phyloP scores from a whole-genome alignment of 2,888 invertebrate species.

The Theretra japonica region DNA sequence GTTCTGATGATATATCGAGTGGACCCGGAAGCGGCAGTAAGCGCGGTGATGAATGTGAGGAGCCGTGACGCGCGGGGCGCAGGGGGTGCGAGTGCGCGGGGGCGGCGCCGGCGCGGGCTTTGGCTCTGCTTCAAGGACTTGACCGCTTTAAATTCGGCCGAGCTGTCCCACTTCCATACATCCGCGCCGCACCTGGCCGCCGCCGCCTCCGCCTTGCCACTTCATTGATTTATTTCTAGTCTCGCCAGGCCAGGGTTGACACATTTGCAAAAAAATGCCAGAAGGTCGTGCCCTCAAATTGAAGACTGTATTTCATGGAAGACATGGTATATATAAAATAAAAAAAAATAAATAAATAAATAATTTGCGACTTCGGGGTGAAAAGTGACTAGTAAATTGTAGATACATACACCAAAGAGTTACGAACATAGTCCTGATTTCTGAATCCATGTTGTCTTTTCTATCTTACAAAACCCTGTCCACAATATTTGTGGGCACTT shows the following conservation, averaged over 20 bases:
- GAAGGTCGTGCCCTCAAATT: not conserved
- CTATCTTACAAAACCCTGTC: no score
- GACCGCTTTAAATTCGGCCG: slow-evolving; percentile 42
- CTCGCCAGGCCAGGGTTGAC: slow-evolving; percentile 19
- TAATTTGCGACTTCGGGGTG: not conserved
- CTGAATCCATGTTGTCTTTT: no score
- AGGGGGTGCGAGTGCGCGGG: not conserved
- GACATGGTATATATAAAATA: no score
- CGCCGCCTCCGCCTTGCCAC: not conserved
- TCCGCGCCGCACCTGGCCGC: slow-evolving; percentile 25
- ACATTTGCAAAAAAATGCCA: not conserved
- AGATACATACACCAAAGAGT: no score
- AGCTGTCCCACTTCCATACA: slow-evolving; percentile 31
- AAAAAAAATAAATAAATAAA: no score
- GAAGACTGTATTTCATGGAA: not conserved
- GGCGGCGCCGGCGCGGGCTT: slow-evolving; percentile 35
- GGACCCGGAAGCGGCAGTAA: not conserved
- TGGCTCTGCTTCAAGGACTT: slow-evolving; percentile 46
- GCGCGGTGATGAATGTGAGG: not conserved
- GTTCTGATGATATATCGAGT: not conserved
- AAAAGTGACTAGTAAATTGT: no score
- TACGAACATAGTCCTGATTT: no score
- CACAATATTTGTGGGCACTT: no score
- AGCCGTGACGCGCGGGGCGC: not conserved
- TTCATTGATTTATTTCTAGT: slow-evolving; percentile 21